Evolutionary conservation across 2,888 invertebrate species (phyloP), one percentile per base, ranked within the genome.

Genomic region (Barypeithes pellucidus): DNA sequence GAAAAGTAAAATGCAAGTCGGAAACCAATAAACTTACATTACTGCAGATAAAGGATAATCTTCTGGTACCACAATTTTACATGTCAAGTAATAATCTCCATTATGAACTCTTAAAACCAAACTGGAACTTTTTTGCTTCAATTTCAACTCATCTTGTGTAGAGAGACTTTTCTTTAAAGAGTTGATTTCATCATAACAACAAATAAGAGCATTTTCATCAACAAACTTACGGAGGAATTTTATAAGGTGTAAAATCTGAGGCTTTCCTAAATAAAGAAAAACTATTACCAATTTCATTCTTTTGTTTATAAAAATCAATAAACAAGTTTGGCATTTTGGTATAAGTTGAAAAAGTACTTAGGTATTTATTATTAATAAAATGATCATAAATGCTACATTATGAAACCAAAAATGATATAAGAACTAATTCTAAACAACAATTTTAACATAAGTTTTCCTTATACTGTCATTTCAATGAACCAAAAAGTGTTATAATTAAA

Each of bases 151-250:
- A 80, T 91, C 91, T 11, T 82, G 80, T 4, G 79, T 76, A 45
- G 75, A 80, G 3, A 91, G 80, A 20, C 89, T 84, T 73, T 87
- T 86, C 77, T 91, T 91, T 63, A 93, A 82, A 52, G 86, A 82
- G 72, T 89, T 87, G 73, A 94, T 91, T 85, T 94, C 93, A 80
- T 92, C 91, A 77, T 91, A 91, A 79, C 93, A 93, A 70, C 92
- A 91, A 80, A 90, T 91, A 3, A 94, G 85, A 0, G 92, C 91
- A 85, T 93, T 92, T 76, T 93, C 92, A 59, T 90, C 88, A 12
- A 93, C 84, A 81, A 93, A 93, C 74, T 88, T 90, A 61, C 88
- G 85, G 5, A 93, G 85, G 80, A 93, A 92, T 77, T 89, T 88
- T 14, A 92, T 82, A 3, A 89, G 85, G 57, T 86, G 86, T 39